These are phyloP conservation scores for Anastatus disparis DNA, from an alignment of 1,140 invertebrate genomes.

Conservation along the genomic window DNA sequence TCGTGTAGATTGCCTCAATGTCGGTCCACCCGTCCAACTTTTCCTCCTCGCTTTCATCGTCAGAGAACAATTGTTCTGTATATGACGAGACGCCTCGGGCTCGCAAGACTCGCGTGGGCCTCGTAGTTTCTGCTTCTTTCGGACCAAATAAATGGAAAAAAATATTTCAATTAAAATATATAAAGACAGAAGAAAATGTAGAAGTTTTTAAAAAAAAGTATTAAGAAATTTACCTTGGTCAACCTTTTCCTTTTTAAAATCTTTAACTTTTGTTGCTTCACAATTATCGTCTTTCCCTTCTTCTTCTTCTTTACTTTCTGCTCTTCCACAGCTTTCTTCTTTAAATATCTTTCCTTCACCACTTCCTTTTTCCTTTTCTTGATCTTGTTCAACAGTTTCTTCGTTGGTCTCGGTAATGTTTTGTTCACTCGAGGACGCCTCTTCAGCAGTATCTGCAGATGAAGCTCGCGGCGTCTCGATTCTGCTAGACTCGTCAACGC, in stretches of 20 bases:
- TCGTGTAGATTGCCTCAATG: constrained; percentile 49
- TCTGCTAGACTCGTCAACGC: constrained; percentile 29
- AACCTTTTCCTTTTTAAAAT: too few relatives aligned
- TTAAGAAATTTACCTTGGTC: neutral
- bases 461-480: neutral
- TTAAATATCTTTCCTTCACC: neutral
- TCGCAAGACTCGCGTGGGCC: constrained; percentile 55
- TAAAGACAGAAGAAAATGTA: too few relatives aligned
- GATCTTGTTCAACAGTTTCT: too few relatives aligned
- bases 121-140: too few relatives aligned
- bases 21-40: constrained; percentile 57
- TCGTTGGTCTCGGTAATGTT: too few relatives aligned
- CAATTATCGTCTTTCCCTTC: neutral
- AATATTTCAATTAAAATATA: too few relatives aligned
- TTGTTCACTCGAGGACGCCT: neutral
- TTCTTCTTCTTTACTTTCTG: neutral
- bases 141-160: too few relatives aligned
- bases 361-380: neutral
- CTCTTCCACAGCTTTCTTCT: neutral
- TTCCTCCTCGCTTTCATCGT: constrained; percentile 56
- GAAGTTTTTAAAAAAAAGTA: too few relatives aligned
- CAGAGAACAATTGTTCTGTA: constrained; percentile 59
- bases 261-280: too few relatives aligned
- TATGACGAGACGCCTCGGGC: constrained; percentile 61
- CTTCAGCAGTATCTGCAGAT: constrained; percentile 25